These are phyloP conservation scores for Macrocentrus cingulum DNA, from an alignment of 1,140 invertebrate genomes.

Conservation along the genomic window DNA sequence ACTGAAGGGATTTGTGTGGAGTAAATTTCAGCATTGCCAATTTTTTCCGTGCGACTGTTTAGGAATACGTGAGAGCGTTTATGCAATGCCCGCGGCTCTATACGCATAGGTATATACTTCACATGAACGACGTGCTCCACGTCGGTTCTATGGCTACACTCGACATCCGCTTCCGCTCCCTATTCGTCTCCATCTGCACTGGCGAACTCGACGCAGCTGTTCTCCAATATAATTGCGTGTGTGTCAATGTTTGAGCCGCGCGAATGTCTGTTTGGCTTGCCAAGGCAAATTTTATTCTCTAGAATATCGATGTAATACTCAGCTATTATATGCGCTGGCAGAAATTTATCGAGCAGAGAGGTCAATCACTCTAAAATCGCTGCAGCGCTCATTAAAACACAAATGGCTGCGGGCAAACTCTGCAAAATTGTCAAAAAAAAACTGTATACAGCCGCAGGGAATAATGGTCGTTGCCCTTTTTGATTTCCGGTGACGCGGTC, in stretches of 20 bases:
- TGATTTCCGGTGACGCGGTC: constrained; percentile 11
- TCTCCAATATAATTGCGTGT: too few relatives aligned
- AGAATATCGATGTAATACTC: too few relatives aligned
- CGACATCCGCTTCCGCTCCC: constrained; percentile 1
- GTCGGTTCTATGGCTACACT: background rate
- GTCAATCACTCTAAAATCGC: background rate
- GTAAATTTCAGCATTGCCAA: too few relatives aligned
- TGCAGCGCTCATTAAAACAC: constrained; percentile 5
- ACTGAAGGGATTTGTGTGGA: too few relatives aligned
- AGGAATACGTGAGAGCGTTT: too few relatives aligned
- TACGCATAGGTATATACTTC: too few relatives aligned
- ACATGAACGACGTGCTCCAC: background rate
- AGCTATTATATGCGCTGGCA: too few relatives aligned
- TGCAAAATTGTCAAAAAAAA: background rate
- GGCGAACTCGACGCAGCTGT: background rate
- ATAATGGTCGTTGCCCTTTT: constrained; percentile 18
- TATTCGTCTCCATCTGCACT: background rate
- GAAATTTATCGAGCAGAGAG: background rate
- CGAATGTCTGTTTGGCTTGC: too few relatives aligned
- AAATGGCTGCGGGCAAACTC: constrained; percentile 9
- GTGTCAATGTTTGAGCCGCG: too few relatives aligned
- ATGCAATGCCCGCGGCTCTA: too few relatives aligned
- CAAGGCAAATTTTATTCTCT: too few relatives aligned
- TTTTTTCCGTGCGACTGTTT: too few relatives aligned
- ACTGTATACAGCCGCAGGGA: background rate